Evolutionary conservation across 2,113 vertebrate species (phyloP).

Genomic region (Xyrauchen texanus): DNA sequence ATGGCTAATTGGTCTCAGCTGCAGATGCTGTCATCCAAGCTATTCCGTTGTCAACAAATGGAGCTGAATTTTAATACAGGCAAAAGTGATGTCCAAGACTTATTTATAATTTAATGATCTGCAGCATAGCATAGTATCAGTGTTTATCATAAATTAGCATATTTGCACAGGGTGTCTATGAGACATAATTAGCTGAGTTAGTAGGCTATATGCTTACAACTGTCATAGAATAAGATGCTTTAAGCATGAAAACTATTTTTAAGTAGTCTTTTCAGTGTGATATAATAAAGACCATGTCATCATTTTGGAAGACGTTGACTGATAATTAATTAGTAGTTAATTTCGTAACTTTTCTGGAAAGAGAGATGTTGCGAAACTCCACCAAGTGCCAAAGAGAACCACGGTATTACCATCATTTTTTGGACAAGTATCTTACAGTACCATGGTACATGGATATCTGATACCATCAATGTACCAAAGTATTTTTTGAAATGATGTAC

Average conservation of each 20-base stretch:
- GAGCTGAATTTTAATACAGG: constrained; percentile 29
- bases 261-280: too few species aligned
- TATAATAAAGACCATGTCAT: too few species aligned
- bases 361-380: neutral
- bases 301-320: too few species aligned
- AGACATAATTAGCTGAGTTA: too few species aligned
- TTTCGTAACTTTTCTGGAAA: neutral
- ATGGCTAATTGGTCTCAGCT: constrained; percentile 36
- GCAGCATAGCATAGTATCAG: neutral
- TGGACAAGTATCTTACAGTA: too few species aligned
- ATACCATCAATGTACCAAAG: too few species aligned
- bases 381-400: too few species aligned
- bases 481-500: too few species aligned
- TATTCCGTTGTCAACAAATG: constrained; percentile 10
- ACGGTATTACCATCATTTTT: too few species aligned
- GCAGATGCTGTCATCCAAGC: constrained; percentile 12
- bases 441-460: too few species aligned
- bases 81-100: neutral
- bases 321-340: neutral
- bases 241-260: neutral
- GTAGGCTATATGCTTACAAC: neutral
- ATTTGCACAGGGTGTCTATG: too few species aligned
- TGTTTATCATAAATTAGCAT: constrained; percentile 5
- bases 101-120: constrained; percentile 1
- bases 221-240: neutral